A percentile compares a stretch with the other conserved stretches of the same genome.
phyloP scores from a whole-genome alignment of 2,113 vertebrate species.

The Sisor rabdophorus region DNA sequence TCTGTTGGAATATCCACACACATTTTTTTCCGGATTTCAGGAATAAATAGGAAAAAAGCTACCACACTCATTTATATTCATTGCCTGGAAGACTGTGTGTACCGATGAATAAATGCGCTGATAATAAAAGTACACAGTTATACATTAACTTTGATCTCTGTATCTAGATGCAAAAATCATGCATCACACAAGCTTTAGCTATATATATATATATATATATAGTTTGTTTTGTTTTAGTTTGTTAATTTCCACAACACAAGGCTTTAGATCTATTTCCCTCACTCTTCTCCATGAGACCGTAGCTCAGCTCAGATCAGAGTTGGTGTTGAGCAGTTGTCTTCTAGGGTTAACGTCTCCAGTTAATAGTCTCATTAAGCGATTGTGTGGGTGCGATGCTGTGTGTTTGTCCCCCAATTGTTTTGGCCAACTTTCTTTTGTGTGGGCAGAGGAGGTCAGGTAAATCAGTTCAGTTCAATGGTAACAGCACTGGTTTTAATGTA shows the following conservation, averaged over 20 bases:
- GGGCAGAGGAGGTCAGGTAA: constrained; percentile 9
- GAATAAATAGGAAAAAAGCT: not conserved
- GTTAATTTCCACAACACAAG: not conserved
- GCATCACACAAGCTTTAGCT: constrained; percentile 6
- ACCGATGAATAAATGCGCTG: constrained; percentile 41
- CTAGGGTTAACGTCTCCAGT: not conserved
- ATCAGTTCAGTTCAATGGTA: constrained; percentile 7
- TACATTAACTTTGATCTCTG: constrained; percentile 36
- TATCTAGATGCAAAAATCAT: constrained; percentile 32
- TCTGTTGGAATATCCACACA: constrained; percentile 50
- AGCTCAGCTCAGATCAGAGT: not conserved
- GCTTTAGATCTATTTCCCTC: not conserved
- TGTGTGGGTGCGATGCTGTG: constrained; percentile 1
- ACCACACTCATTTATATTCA: constrained; percentile 45
- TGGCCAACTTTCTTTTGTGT: constrained; percentile 12
- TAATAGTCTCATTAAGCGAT: constrained; percentile 4
- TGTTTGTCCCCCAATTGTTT: constrained; percentile 7
- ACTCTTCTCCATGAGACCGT: not conserved
- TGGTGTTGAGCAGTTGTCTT: not conserved
- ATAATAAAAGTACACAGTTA: constrained; percentile 45
- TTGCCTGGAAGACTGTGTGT: constrained; percentile 37
- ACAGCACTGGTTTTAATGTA: not conserved
- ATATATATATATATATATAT: constrained; percentile 5
- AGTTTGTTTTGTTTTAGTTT: not conserved
- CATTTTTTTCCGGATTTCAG: constrained; percentile 20